phyloP scores from a whole-genome alignment of 1,140 invertebrate species.

The Calosoma granatense region DNA sequence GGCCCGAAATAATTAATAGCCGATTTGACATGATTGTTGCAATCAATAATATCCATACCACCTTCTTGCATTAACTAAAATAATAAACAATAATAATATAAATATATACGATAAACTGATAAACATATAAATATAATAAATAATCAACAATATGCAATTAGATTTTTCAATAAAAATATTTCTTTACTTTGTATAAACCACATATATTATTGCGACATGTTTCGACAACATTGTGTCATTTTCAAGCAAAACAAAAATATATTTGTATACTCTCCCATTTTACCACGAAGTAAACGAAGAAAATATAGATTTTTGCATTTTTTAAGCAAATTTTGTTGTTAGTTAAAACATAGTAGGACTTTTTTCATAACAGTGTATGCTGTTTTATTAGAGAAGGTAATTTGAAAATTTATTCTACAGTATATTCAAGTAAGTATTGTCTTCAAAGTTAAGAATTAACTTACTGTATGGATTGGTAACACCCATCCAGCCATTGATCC shows the following conservation, averaged over 20 bases:
- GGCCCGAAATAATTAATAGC: slow-evolving; percentile 80
- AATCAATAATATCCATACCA: slow-evolving; percentile 75
- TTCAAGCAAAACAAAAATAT: background rate
- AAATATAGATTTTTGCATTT: too few species aligned
- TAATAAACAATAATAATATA: slow-evolving; percentile 16
- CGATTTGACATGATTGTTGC: slow-evolving; percentile 94
- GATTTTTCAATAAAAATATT: background rate
- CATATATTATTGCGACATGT: too few species aligned
- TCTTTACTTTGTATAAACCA: too few species aligned
- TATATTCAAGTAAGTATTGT: too few species aligned
- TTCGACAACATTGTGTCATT: too few species aligned
- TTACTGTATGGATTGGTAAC: slow-evolving; percentile 73
- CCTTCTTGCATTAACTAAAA: slow-evolving; percentile 69
- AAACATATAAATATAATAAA: slow-evolving; percentile 8
- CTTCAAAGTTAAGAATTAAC: slow-evolving; percentile 19
- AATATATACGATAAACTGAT: slow-evolving; percentile 10
- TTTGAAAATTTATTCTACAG: too few species aligned
- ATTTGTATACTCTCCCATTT: too few species aligned
- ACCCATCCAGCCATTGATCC: slow-evolving; percentile 89
- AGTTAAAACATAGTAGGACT: too few species aligned
- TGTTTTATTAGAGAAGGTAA: too few species aligned
- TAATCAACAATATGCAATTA: background rate
- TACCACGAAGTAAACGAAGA: too few species aligned
- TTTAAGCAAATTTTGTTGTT: too few species aligned
- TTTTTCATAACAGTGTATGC: too few species aligned